Base-by-base conservation (phyloP, 2,113 vertebrate genomes). In the Burhinus bistriatus region DNA sequence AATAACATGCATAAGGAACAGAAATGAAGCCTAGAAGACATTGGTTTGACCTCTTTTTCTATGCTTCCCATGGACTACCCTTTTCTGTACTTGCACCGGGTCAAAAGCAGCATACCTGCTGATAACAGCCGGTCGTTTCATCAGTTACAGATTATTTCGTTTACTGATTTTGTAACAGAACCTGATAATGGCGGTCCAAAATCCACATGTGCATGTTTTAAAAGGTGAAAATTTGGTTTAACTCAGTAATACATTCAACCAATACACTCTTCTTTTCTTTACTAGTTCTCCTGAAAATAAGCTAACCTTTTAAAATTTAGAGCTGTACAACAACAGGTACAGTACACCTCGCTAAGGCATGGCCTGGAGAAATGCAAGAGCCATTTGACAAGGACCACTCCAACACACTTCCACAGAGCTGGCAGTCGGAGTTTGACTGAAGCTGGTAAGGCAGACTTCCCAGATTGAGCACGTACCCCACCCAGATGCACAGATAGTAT, bases 401-500 rank as follows among this genome's bases (percentile, higher is more conserved):
- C 22, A 78, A 59, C 30, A 85, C 23, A 11, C 26, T 93, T 80
- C 20, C 34, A 27, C 0, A 1, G 49, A 90, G 78, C 87, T 91
- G 89, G 81, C 84, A 94, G 45, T 62, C 8, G 0, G 61, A 47
- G 3, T 88, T 85, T 59, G 86, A 89, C 1, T 44, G 84, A 94
- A 95, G 71, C 81, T 93, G 89, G 72, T 83, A 80, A 85, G 25
- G 75, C 87, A 91, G 62, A 73, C 80, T 93, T 97, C 93, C 85
- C 91, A 96, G 93, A 94, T 26, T 95, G 73, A 94, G 62, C 73
- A 72, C 0, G 0, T 59, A 95, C 87, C 89, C 70, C 83, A 59
- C 78, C 54, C 89, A 94, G 91, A 66, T 72, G n/a, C 83, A 92
- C 83, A 96, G 91, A 97, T 84, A 81, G 83, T 91, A 93, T 96